Evolutionary conservation across 2,797 vertebrate genomes (phyloP).

Genomic region (Aulostomus chinensis): DNA sequence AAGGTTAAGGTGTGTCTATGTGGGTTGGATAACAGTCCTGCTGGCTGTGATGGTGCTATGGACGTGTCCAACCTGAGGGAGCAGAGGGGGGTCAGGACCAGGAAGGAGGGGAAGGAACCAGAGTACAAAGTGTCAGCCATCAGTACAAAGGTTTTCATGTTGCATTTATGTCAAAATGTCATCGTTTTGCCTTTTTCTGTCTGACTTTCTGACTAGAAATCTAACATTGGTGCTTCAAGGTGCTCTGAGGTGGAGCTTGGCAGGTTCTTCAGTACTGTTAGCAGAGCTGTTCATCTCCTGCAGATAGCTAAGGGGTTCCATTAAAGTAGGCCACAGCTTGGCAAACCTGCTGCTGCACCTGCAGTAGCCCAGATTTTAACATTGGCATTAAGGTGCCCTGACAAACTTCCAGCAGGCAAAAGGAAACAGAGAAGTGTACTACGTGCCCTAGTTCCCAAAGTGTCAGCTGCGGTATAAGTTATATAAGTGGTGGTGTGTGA

Average conservation of each 20-base stretch:
- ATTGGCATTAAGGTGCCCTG: slow-evolving; percentile 18
- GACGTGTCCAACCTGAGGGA: slow-evolving; percentile 19
- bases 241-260: too few species aligned
- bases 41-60: slow-evolving; percentile 9
- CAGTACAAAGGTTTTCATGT: background rate
- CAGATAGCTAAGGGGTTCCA: background rate
- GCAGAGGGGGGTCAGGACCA: slow-evolving; percentile 8
- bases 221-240: too few species aligned
- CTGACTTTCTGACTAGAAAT: too few species aligned
- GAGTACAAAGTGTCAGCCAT: background rate
- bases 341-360: slow-evolving; percentile 12
- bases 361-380: slow-evolving; percentile 52
- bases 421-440: background rate
- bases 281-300: slow-evolving; percentile 5
- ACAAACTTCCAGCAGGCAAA: background rate
- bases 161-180: background rate
- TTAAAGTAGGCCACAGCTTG: slow-evolving; percentile 28
- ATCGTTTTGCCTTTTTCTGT: too few species aligned
- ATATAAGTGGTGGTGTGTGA: background rate
- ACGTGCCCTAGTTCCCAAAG: slow-evolving; percentile 7
- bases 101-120: slow-evolving; percentile 18
- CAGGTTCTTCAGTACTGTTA: too few species aligned
- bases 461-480: background rate
- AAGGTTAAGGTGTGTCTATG: slow-evolving; percentile 41
- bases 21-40: slow-evolving; percentile 30